Percentiles rank a stretch among this genome's conserved stretches.
Conservation (phyloP, 1,140 invertebrate species). For the Ostrea denselamellosa region DNA sequence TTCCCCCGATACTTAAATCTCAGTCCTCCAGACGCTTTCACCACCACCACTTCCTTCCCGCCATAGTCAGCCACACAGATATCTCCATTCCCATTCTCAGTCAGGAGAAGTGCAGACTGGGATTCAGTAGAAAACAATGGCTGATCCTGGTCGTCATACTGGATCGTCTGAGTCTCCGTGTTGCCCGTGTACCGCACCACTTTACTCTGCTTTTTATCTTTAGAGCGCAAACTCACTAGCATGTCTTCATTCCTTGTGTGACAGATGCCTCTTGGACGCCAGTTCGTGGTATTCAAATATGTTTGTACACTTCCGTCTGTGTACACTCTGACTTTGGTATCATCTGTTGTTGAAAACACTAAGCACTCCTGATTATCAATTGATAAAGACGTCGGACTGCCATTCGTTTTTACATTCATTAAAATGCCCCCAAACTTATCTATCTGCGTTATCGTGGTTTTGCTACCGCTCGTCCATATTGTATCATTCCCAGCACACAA, state of each 20-base stretch:
- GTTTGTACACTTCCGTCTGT: neutral
- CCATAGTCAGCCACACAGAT: neutral
- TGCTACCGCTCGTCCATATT: neutral
- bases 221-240: neutral
- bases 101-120: neutral
- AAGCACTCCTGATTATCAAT: neutral
- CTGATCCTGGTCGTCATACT: neutral
- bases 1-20: neutral
- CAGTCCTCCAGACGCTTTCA: neutral
- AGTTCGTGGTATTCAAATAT: neutral
- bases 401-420: neutral
- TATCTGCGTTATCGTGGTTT: neutral
- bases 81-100: neutral
- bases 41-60: neutral
- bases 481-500: neutral
- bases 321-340: neutral
- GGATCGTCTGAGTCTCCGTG: neutral
- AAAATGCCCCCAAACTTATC: neutral
- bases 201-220: neutral
- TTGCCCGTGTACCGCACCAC: neutral
- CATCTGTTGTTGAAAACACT: neutral
- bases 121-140: neutral
- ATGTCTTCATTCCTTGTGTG: neutral
- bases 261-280: neutral
- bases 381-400: neutral